phyloP scores from a whole-genome alignment of 2,113 vertebrate species.

The Phrynocephalus versicolor region DNA sequence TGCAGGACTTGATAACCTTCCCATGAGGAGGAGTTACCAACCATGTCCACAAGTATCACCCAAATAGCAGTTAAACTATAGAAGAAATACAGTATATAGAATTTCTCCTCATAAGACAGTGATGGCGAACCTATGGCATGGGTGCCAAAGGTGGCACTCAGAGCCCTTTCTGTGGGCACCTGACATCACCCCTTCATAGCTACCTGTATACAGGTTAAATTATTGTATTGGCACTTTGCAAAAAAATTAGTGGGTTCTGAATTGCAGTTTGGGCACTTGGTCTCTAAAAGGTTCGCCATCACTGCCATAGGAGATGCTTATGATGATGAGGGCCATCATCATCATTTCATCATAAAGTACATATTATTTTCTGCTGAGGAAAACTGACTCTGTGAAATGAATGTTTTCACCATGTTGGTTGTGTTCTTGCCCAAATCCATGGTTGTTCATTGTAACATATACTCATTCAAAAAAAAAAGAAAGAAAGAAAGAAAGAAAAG shows the following conservation, averaged over 20 bases:
- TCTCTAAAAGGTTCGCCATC: too few relatives aligned
- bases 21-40: background rate
- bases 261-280: too few relatives aligned
- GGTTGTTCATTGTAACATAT: constrained; percentile 47
- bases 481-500: constrained; percentile 38
- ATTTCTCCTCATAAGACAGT: too few relatives aligned
- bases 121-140: too few relatives aligned
- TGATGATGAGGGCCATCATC: background rate
- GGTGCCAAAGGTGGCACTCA: too few relatives aligned
- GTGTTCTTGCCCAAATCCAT: constrained; percentile 43
- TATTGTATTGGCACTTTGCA: too few relatives aligned
- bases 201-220: too few relatives aligned
- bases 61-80: background rate
- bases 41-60: background rate
- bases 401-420: constrained; percentile 45
- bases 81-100: background rate
- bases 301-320: constrained; percentile 16
- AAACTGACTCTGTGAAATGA: constrained; percentile 57
- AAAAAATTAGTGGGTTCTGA: too few relatives aligned
- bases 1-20: background rate
- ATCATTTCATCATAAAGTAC: background rate
- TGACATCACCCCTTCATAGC: too few relatives aligned
- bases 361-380: background rate
- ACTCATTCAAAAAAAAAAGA: constrained; percentile 16
- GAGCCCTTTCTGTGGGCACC: too few relatives aligned